phyloP scores from a whole-genome alignment of 2,797 vertebrate genomes.

The Echiichthys vipera region DNA sequence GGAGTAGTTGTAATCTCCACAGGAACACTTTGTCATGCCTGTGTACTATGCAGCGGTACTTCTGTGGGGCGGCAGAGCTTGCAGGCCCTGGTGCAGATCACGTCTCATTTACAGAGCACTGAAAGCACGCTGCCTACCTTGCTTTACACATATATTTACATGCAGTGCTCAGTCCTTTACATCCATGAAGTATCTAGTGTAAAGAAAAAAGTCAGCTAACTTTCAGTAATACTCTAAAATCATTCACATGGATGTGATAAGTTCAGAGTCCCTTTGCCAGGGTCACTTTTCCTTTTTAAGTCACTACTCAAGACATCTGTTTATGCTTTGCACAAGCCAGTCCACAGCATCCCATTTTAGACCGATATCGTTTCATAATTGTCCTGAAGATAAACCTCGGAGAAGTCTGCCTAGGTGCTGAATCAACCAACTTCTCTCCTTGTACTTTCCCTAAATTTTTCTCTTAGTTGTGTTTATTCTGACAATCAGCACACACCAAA shows the following conservation, averaged over 20 bases:
- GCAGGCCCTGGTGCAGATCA: slow-evolving; percentile 49
- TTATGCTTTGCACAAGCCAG: slow-evolving; percentile 18
- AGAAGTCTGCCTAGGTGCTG: slow-evolving; percentile 78
- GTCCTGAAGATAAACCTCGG: slow-evolving; percentile 61
- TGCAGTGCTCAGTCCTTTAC: slow-evolving; percentile 3
- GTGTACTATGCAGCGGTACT: slow-evolving; percentile 81
- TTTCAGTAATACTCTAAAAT: slow-evolving; percentile 17
- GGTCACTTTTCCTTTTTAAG: slow-evolving; percentile 24
- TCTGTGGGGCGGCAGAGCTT: slow-evolving; percentile 52
- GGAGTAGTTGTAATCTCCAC: slow-evolving; percentile 55
- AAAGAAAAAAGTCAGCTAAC: slow-evolving; percentile 25
- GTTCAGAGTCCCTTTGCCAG: slow-evolving; percentile 25
- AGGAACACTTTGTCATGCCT: slow-evolving; percentile 70
- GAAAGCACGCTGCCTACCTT: slow-evolving; percentile 28
- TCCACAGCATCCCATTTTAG: slow-evolving; percentile 37
- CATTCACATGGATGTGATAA: slow-evolving; percentile 22
- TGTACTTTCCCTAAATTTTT: slow-evolving; percentile 46
- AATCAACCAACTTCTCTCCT: slow-evolving; percentile 66
- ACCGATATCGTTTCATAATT: slow-evolving; percentile 24
- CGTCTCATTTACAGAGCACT: slow-evolving; percentile 41
- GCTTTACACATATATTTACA: slow-evolving; percentile 34
- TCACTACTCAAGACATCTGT: slow-evolving; percentile 4
- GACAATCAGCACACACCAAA: slow-evolving; percentile 81
- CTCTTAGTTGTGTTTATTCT: slow-evolving; percentile 52
- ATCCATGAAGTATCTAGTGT: background rate